These are phyloP conservation scores for Cranoglanis bouderius DNA, from an alignment of 2,113 vertebrate genomes.

Conservation along the genomic window DNA sequence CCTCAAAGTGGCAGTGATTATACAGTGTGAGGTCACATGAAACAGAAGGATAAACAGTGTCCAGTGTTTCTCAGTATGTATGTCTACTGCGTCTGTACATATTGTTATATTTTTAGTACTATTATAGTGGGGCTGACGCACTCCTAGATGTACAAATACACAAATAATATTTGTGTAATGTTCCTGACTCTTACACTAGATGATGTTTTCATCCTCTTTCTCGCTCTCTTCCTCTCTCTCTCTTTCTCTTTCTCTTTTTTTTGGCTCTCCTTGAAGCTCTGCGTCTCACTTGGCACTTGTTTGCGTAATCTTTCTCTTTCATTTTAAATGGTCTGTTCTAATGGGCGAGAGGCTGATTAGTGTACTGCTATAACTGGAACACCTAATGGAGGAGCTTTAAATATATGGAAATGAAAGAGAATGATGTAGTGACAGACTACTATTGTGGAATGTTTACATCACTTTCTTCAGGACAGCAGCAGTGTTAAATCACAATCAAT, in stretches of 20 bases:
- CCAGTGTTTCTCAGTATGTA: no score
- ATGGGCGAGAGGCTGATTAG: conserved; percentile 10
- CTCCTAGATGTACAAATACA: background rate
- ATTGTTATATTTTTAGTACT: background rate
- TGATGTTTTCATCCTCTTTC: background rate
- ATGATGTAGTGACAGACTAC: background rate
- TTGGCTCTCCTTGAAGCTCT: background rate
- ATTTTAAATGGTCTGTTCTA: conserved; percentile 13
- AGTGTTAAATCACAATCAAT: background rate
- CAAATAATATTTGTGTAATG: background rate
- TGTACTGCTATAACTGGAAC: background rate
- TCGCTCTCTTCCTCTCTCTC: background rate
- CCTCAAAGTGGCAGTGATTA: background rate
- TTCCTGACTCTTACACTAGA: background rate
- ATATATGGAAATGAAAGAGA: background rate
- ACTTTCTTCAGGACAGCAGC: background rate
- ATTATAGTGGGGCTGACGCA: background rate
- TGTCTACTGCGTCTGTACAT: background rate
- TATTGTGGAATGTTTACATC: background rate
- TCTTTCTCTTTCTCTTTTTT: background rate
- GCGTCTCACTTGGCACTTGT: background rate
- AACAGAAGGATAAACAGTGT: background rate
- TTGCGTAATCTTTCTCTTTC: conserved; percentile 33
- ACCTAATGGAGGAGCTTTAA: background rate
- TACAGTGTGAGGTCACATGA: background rate